Percentiles rank a stretch among this genome's conserved stretches.
Evolutionary conservation across 2,797 vertebrate species (phyloP).

Genomic region (Poeciliopsis gracilis): DNA sequence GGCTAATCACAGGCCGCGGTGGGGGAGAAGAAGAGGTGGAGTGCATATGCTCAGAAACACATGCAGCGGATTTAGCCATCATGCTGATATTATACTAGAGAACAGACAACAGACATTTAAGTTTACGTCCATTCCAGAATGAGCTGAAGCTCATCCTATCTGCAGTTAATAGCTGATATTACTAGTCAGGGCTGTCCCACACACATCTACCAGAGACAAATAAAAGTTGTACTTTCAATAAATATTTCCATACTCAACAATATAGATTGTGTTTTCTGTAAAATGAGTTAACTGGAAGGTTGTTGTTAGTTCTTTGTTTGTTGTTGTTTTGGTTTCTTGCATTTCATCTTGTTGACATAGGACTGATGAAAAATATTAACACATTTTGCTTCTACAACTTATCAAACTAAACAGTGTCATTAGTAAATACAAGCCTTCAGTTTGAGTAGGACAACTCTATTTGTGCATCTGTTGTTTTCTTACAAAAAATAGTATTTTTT

Average conservation of each 20-base stretch:
- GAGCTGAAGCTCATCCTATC: background rate
- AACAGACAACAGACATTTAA: background rate
- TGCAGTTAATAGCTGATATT: background rate
- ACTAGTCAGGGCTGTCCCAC: background rate
- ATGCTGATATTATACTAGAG: background rate
- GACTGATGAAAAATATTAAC: background rate
- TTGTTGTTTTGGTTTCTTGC: background rate
- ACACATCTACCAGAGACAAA: background rate
- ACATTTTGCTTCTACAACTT: background rate
- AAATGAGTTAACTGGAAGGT: background rate
- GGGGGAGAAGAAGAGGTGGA: slow-evolving; percentile 28
- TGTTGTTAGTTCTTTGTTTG: background rate
- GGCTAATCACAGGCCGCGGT: slow-evolving; percentile 62
- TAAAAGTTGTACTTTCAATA: background rate
- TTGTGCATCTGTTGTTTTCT: background rate
- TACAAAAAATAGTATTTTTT: background rate
- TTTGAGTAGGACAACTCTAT: background rate
- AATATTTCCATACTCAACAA: background rate
- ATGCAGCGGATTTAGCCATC: background rate
- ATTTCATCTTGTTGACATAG: background rate
- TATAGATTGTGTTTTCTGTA: background rate
- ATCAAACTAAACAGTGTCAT: background rate
- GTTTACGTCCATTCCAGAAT: background rate
- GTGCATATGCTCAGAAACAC: background rate
- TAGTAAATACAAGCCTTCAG: background rate